These are phyloP conservation scores for Theristicus caerulescens DNA, from an alignment of 2,113 vertebrate species.

Conservation along the genomic window DNA sequence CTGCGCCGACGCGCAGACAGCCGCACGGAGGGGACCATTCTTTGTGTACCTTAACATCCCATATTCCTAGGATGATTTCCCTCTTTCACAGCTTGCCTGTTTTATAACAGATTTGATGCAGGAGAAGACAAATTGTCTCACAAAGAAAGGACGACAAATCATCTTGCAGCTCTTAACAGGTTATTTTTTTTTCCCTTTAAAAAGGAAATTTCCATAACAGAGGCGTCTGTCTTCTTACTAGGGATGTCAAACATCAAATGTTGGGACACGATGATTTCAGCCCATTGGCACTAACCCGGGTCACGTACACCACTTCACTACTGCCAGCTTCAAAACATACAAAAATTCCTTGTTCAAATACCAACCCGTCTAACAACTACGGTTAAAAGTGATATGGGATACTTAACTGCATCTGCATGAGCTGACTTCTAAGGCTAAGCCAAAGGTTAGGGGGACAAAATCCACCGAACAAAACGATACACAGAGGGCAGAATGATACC, in stretches of 20 bases:
- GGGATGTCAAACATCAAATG: constrained; percentile 67
- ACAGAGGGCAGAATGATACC: fast-evolving
- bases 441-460: background rate
- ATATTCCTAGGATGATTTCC: constrained; percentile 65
- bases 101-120: constrained; percentile 75
- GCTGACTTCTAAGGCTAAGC: background rate
- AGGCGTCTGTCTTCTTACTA: constrained; percentile 21
- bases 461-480: background rate
- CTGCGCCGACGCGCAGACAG: background rate
- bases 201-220: constrained; percentile 60
- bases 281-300: constrained; percentile 29
- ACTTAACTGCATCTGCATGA: background rate
- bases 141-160: constrained; percentile 74
- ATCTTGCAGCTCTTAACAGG: constrained; percentile 68
- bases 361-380: background rate
- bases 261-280: constrained; percentile 27
- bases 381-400: background rate
- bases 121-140: constrained; percentile 77
- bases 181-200: constrained; percentile 69
- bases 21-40: background rate
- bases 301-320: background rate
- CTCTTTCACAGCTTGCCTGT: constrained; percentile 79
- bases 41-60: constrained; percentile 57
- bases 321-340: constrained; percentile 37
- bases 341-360: constrained; percentile 7